Percentiles rank a stretch among this genome's conserved stretches.
phyloP scores from a whole-genome alignment of 2,888 invertebrate species.

The Cosmia pyralina region DNA sequence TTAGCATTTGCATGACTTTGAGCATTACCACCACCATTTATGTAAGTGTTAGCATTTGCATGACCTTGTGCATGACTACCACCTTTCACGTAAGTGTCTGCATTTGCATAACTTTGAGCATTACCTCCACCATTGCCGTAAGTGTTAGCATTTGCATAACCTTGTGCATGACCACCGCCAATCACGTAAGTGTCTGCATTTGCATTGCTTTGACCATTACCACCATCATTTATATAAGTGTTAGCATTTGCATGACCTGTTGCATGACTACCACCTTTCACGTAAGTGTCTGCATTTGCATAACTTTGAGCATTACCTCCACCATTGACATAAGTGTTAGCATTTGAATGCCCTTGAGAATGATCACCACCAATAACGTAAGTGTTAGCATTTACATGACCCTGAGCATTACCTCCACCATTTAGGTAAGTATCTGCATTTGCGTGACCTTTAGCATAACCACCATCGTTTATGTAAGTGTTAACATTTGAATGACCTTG shows the following conservation, averaged over 20 bases:
- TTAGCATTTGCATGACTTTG: not conserved
- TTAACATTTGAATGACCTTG: not conserved
- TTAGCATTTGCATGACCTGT: not conserved
- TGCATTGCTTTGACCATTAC: not conserved
- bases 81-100: not conserved
- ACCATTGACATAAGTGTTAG: not conserved
- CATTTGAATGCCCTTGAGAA: not conserved
- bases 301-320: not conserved
- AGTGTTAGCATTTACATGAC: not conserved
- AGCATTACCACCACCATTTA: not conserved
- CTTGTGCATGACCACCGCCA: not conserved
- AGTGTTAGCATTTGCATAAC: not conserved
- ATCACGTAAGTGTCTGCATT: not conserved
- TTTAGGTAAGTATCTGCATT: not conserved
- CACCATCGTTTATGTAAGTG: accelerated
- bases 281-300: not conserved
- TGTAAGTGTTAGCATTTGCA: not conserved
- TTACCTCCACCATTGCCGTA: not conserved
- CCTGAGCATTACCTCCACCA: accelerated
- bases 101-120: not conserved
- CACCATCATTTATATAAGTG: accelerated
- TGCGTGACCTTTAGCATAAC: not conserved
- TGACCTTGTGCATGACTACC: not conserved
- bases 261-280: not conserved
- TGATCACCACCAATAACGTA: accelerated